Evolutionary conservation across 2,113 vertebrate genomes (phyloP).

Genomic region (Chionis minor): DNA sequence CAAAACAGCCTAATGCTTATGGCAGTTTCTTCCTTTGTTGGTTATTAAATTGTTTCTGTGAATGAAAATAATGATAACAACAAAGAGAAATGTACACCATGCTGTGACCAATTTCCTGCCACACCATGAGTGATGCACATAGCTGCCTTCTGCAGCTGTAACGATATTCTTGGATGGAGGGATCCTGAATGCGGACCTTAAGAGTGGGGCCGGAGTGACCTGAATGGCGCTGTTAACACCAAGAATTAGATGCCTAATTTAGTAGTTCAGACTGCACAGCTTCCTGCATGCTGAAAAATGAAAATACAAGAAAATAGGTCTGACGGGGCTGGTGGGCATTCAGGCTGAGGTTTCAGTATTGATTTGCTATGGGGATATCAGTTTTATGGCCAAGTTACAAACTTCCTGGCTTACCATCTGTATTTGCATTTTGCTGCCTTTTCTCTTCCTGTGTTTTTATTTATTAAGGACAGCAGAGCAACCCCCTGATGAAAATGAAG

Average conservation of each 20-base stretch:
- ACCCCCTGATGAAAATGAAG: neutral
- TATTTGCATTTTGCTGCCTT: neutral
- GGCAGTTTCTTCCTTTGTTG: constrained; percentile 33
- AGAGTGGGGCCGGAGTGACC: neutral
- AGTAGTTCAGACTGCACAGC: neutral
- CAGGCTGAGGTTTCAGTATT: neutral
- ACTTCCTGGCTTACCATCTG: neutral
- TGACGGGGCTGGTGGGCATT: neutral
- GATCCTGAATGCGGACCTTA: neutral
- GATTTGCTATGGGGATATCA: neutral
- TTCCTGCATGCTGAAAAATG: neutral
- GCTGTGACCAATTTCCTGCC: constrained; percentile 43
- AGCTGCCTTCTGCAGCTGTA: neutral
- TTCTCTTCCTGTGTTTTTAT: neutral
- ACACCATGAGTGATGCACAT: neutral
- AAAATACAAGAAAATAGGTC: neutral
- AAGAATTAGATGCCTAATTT: neutral
- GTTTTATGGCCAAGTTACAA: neutral
- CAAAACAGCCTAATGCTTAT: constrained; percentile 29
- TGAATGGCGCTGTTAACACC: neutral
- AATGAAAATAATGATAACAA: constrained; percentile 16
- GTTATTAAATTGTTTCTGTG: constrained; percentile 45
- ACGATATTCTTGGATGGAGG: neutral
- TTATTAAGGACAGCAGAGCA: neutral
- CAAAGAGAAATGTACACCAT: neutral